Base-by-base conservation (phyloP, 2,797 vertebrate genomes). In the Hafferia zeledoni region DNA sequence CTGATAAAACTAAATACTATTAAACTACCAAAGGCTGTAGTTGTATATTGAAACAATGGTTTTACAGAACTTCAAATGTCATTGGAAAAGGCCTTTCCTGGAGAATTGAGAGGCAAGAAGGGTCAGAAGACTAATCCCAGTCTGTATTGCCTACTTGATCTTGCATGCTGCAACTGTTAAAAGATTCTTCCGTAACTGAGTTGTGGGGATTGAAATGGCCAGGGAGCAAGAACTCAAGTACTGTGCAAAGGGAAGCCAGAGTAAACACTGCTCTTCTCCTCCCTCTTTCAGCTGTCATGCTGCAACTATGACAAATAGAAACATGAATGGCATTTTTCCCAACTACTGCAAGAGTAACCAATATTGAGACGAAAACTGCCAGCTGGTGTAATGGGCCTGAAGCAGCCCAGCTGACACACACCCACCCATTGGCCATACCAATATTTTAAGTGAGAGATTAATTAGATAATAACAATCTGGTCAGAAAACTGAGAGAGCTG, bases 331-430 rank as follows among this genome's bases (percentile, higher is more conserved):
- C 28, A n/a, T 76, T 94, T 92, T 79, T 81, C 43, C 74, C 84
- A 44, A 59, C 55, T 87, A 53, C 59, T 87, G 22, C 33, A 35
- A 70, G 31, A 79, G 31, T 84, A 49, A 80, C 56, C 68, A 87
- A 22, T 71, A 71, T 11, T 80, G 41, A 77, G 33, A 68, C 27
- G 17, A 89, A 77, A 70, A 47, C 13, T 85, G 39, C 43, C 84
- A 93, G 43, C 53, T 93, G 39, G 19, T 71, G 39, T 55, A 55
- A 80, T 16, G 11, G 4, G 63, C 46, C 78, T 0, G 0, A 55
- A 95, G 49, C 55, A 79, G 41, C 61, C 87, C 69, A 89, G 30
- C 57, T 80, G 84, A 84, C 69, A 95, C 61, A 96, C 28, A 74
- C 12, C 30, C 71, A 70, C 17, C 39, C 39, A 39, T 74, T 91